Base-by-base conservation (phyloP, 1,140 invertebrate genomes). In the Drosophila sp. region DNA sequence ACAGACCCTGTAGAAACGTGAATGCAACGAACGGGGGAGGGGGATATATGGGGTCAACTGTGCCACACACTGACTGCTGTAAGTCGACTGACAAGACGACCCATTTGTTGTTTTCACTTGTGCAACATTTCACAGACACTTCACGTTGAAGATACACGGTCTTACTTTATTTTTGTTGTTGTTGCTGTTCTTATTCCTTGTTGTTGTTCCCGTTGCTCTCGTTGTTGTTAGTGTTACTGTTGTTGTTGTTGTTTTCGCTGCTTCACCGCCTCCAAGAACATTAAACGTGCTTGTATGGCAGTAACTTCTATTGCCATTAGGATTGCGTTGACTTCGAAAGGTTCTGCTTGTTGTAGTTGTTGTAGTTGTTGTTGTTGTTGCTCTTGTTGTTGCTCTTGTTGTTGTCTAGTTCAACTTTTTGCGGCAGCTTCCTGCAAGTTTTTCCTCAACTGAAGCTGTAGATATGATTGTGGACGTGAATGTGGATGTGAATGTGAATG, bases 71-170 rank as follows among this genome's bases (percentile, higher is more conserved):
- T 74, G 58, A 21, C 56, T 71, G 72, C 38, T 63, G 36, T 40
- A 58, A 62, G 59, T 59, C 56, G 53, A 63, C 62, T 53, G 79
- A 80, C 76, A 89, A 89, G 83, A 76, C 83, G 80, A 84, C 83
- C 84, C 79, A 87, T 87, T 87, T 83, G 83, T 79, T 80, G 84
- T 89, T 87, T 87, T 87, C 82, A 87, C 83, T 87, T 87, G 76
- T 83, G 79, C 80, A 83, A 77, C 80, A 83, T 80, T 89, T 80
- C 76, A 74, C 76, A 87, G 79, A 89, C 82, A 84, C 78, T 78
- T 76, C 66, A 46, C 5, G 40, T 32, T 21, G 41, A 3, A 67
- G 63, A 53, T 40, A 66, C 70, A 54, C 32, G 54, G 45, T 25
- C 27, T 46, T 40, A 65, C 14, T 11, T 51, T 61, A 50, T 50